Base-by-base conservation (phyloP, 2,797 vertebrate species). In the Nannoperca obscura region DNA sequence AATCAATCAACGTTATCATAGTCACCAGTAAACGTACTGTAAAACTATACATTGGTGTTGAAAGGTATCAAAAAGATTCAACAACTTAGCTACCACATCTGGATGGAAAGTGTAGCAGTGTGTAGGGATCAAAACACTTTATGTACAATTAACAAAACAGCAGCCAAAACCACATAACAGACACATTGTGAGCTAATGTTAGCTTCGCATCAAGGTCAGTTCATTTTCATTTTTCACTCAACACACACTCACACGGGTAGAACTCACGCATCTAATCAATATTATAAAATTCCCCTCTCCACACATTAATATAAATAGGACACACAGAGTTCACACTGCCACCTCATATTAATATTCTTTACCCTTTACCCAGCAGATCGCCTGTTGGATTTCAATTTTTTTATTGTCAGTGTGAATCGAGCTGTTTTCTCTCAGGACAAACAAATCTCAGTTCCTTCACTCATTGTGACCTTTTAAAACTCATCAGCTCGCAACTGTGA, bases 381-480 rank as follows among this genome's bases (percentile, higher is more conserved):
- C 27, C 42, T 46, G 38, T 49, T 62, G 49, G 74, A 69, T 65
- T 15, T n/a, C 66, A 5, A 1, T 32, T 49, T 44, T 59, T 12
- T n/a, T 65, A 49, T 24, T 49, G 32, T 22, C 14, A 2, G 32
- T 58, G 47, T 63, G 15, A 79, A 77, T 63, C 19, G 7, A 82
- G 36, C 34, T 54, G 44, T 75, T 70, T 60, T n/a, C 44, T 69
- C 52, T 14, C 20, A 32, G 17, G 38, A 22, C 12, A 46, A 50
- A 72, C 22, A 20, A 40, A 32, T 71, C 66, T 76, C 20, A 3
- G 2, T 50, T 82, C 53, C 42, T 70, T 79, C 17, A 68, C 22
- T 66, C 4, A 3, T 66, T 3, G 4, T 88, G 79, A 90, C 81
- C 73, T 88, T 88, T 81, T 42, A 62, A 74, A 85, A n/a, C 57